These are phyloP conservation scores for Chelonia mydas DNA, from an alignment of 2,797 vertebrate genomes.

Conservation along the genomic window DNA sequence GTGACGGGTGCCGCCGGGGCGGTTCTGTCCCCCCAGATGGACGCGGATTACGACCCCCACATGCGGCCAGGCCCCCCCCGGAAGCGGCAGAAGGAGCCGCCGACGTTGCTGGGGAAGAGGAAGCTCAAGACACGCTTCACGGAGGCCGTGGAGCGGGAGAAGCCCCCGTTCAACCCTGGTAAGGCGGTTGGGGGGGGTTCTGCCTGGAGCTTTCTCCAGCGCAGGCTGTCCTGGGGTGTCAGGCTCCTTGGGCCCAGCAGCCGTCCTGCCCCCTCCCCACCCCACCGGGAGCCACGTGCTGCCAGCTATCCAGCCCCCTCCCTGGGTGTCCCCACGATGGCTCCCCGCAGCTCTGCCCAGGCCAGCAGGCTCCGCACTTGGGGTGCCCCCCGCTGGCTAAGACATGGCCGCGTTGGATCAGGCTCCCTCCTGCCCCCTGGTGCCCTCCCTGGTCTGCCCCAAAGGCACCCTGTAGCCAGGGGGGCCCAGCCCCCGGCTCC, in stretches of 20 bases:
- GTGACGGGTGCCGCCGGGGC: background rate
- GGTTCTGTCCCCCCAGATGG: conserved; percentile 84
- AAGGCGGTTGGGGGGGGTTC: conserved; percentile 32
- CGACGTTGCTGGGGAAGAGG: conserved; percentile 83
- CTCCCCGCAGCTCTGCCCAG: too few species aligned
- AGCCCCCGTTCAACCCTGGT: conserved; percentile 90
- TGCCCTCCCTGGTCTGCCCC: too few species aligned
- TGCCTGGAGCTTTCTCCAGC: background rate
- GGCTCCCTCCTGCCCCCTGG: too few species aligned
- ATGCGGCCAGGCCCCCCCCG: conserved; percentile 75
- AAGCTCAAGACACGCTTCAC: conserved; percentile 87
- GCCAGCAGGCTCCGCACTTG: too few species aligned
- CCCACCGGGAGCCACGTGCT: too few species aligned
- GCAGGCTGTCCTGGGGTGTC: background rate
- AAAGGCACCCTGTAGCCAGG: background rate
- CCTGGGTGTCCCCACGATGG: too few species aligned
- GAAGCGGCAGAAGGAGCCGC: conserved; percentile 78
- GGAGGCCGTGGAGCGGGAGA: conserved; percentile 80
- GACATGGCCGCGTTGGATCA: too few species aligned
- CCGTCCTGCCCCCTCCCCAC: too few species aligned
- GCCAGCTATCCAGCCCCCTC: background rate
- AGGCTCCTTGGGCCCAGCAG: background rate
- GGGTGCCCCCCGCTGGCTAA: background rate
- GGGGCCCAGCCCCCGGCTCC: too few species aligned
- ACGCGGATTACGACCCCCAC: conserved; percentile 89